phyloP scores from a whole-genome alignment of 2,113 vertebrate species.

The Urocitellus parryii region DNA sequence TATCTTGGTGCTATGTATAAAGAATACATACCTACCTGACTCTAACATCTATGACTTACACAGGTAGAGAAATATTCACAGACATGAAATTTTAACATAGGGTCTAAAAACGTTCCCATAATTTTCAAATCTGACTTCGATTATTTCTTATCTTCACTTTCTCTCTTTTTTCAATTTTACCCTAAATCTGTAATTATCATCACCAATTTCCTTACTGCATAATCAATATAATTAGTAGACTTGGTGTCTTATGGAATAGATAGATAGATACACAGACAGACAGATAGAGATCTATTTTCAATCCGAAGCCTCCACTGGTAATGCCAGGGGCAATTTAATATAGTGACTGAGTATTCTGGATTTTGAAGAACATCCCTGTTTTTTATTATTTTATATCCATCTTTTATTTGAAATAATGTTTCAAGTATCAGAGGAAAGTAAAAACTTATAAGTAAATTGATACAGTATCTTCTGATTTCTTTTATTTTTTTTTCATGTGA shows the following conservation, averaged over 20 bases:
- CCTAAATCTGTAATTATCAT: background rate
- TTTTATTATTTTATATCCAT: background rate
- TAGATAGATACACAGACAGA: too few relatives aligned
- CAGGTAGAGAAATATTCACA: background rate
- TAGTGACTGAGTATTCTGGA: background rate
- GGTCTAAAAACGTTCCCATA: background rate
- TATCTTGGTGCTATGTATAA: background rate
- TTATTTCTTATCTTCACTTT: background rate
- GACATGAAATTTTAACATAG: background rate
- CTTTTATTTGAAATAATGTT: slow-evolving; percentile 1
- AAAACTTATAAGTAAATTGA: background rate
- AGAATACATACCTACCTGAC: background rate
- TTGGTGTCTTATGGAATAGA: background rate
- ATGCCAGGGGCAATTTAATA: background rate
- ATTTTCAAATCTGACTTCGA: background rate
- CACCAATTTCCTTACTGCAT: background rate
- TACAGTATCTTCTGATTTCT: background rate
- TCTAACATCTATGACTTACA: background rate
- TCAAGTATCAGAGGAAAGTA: background rate
- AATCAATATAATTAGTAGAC: background rate
- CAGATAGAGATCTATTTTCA: too few relatives aligned
- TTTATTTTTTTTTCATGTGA: background rate
- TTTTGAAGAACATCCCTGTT: background rate
- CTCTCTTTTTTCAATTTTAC: background rate
- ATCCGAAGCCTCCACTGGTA: background rate